Conservation (phyloP, 2,888 invertebrate genomes). For the Limnephilus auricula region DNA sequence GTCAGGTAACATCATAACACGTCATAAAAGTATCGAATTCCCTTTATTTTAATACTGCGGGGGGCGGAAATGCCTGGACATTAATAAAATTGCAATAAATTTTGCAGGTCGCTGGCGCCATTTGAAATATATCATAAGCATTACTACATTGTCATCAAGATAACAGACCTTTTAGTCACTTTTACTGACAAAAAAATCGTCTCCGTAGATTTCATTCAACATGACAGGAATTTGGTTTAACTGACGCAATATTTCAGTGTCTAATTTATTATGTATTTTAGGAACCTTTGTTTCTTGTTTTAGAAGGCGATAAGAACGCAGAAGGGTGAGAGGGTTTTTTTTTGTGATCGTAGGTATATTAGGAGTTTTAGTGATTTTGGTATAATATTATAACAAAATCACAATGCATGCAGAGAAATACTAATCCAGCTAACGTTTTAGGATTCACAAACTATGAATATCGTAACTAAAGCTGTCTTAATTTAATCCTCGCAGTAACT, state of each 20-base stretch:
- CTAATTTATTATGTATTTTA: conserved; percentile 39
- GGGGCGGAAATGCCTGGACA: conserved; percentile 61
- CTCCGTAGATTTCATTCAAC: conserved; percentile 30
- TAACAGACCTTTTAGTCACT: conserved; percentile 58
- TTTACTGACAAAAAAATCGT: conserved; percentile 27
- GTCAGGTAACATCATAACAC: conserved; percentile 3
- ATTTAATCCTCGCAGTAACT: neutral
- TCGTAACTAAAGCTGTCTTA: neutral
- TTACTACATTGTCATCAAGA: conserved; percentile 62
- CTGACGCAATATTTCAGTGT: conserved; percentile 35
- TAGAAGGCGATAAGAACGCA: conserved; percentile 23
- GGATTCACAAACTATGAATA: neutral
- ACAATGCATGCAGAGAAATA: neutral
- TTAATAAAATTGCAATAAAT: conserved; percentile 63
- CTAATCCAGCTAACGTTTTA: neutral
- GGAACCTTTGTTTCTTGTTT: neutral
- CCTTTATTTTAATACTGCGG: conserved; percentile 17
- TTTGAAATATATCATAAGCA: conserved; percentile 59
- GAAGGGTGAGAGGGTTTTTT: conserved; percentile 18
- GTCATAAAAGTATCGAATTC: conserved; percentile 46
- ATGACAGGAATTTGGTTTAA: conserved; percentile 33
- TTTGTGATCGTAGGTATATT: neutral
- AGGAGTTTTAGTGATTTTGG: neutral
- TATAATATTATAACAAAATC: neutral
- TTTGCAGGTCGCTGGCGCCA: conserved; percentile 63